Evolutionary conservation across 2,113 vertebrate species (phyloP).

Genomic region (Bufo gargarizans): DNA sequence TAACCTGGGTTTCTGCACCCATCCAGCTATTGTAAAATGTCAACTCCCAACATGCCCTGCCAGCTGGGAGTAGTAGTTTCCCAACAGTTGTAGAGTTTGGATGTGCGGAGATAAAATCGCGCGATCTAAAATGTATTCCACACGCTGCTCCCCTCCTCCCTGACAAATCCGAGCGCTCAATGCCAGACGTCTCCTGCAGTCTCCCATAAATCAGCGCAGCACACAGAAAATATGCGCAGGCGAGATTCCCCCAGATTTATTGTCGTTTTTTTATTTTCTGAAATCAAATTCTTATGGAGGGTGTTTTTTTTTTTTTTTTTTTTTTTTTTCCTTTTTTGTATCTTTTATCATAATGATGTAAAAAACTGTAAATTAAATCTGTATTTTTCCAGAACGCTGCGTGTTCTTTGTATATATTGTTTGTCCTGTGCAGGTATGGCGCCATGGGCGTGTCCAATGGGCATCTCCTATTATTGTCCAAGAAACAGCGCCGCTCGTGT

Average conservation of each 20-base stretch:
- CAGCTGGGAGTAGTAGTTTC: no score
- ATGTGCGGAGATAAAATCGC: no score
- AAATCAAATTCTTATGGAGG: neutral
- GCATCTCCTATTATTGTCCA: no score
- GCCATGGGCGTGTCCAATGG: no score
- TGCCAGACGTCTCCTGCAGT: neutral
- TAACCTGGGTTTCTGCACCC: no score
- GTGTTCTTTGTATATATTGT: neutral
- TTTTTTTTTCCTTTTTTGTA: neutral
- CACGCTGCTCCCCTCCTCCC: neutral
- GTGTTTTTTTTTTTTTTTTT: neutral
- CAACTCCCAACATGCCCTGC: no score
- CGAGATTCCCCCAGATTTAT: neutral
- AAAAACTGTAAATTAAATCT: constrained; percentile 36
- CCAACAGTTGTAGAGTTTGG: no score
- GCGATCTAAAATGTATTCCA: neutral
- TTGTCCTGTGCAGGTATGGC: neutral
- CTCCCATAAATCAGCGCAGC: no score
- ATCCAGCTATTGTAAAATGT: no score
- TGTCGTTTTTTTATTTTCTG: neutral
- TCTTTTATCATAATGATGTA: neutral
- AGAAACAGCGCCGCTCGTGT: no score
- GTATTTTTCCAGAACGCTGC: constrained; percentile 22
- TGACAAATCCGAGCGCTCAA: neutral
- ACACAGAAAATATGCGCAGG: neutral